Evolutionary conservation across 1,140 invertebrate genomes (phyloP).

Genomic region (Aphis gossypii): DNA sequence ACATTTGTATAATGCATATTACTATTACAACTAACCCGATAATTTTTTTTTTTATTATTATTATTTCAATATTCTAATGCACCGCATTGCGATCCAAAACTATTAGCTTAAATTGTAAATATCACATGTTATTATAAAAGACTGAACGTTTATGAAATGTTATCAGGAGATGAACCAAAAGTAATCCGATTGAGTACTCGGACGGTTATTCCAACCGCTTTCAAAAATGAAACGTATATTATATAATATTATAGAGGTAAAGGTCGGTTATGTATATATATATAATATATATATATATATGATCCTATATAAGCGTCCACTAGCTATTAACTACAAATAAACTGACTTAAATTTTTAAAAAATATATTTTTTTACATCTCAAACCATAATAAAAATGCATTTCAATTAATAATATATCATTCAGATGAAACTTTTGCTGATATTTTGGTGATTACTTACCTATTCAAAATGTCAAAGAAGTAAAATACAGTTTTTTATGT

Average conservation of each 20-base stretch:
- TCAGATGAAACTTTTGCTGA: not conserved
- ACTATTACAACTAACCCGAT: not conserved
- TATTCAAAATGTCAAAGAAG: not conserved
- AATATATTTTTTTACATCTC: not conserved
- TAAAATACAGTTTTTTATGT: not conserved
- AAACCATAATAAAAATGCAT: not conserved
- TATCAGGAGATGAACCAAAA: not conserved
- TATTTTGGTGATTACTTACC: not conserved
- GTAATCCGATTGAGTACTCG: constrained; percentile 5
- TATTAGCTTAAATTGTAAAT: not conserved
- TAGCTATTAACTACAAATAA: not conserved
- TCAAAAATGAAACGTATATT: not conserved
- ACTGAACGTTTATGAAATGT: not conserved
- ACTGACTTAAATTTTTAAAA: not conserved
- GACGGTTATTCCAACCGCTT: not conserved
- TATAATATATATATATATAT: no score
- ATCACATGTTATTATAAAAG: constrained; percentile 3
- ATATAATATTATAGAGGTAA: not conserved
- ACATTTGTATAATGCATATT: not conserved
- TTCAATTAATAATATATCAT: not conserved
- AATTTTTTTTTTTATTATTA: not conserved
- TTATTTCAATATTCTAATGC: constrained; percentile 34
- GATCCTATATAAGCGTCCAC: not conserved
- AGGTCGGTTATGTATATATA: not conserved
- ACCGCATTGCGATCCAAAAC: not conserved